Evolutionary conservation across 2,113 vertebrate genomes (phyloP), one percentile per base, ranked within the genome.

Genomic region (Mesoclemmys tuberculata): DNA sequence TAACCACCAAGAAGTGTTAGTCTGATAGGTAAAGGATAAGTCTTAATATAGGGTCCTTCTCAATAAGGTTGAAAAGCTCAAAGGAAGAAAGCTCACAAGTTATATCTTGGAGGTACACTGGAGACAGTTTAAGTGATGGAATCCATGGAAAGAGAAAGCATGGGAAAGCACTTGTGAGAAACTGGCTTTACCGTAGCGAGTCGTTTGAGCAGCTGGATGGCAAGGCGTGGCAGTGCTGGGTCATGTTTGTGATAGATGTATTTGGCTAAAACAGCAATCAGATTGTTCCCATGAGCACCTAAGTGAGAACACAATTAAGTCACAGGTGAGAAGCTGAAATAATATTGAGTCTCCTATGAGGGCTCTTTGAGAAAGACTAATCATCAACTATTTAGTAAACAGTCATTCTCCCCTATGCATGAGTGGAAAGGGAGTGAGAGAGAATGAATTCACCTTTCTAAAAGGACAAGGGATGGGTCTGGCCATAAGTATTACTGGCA

Each of bases 201-300:
- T 55, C 99, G 98, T 94, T 99, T 99, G 41, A 99, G 99, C 91
- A 99, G 97, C 83, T 99, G 99, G 96, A 99, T 99, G n/a, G 99
- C 99, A 46, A 99, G 98, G 58, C 99, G 98, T 2, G 99, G 99
- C 86, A 99, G 97, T 0, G 99, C 99, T 1, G 99, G 99, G 95
- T 99, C 99, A 0, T 99, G 99, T 89, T 98, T 99, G 97, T 99
- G 99, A 98, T 99, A 99, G 95, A 99, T 99, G 52, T 99, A 99
- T 93, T 99, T 99, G 84, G 99, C 99, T 96, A 99, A 95, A 78
- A 99, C 99, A 0, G 99, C 99, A n/a, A 99, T 99, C 85, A 99
- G 99, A 74, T 99, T 99, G 97, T 98, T 99, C 81, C 99, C 98
- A 13, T 99, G 99, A 88, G 99, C 99, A 55, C 99, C 99, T 99